phyloP scores from a whole-genome alignment of 2,113 vertebrate genomes.

The Rhipidura dahli region DNA sequence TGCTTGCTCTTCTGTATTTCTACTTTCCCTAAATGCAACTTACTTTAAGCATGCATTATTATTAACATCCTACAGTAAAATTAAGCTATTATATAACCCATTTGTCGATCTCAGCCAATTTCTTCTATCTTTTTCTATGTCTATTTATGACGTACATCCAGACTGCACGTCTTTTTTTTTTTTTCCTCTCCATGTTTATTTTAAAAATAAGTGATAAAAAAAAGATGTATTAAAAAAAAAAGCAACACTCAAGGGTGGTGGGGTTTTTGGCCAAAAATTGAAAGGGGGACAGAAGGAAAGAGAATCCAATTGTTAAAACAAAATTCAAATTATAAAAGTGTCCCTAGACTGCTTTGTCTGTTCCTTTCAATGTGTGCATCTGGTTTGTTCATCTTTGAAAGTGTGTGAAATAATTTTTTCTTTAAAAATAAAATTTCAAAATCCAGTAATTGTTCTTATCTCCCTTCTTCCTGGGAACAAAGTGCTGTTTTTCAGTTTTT shows the following conservation, averaged over 20 bases:
- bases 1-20: conserved; percentile 88
- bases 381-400: conserved; percentile 88
- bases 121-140: conserved; percentile 81
- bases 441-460: conserved; percentile 44
- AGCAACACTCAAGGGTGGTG: conserved; percentile 66
- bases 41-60: conserved; percentile 98
- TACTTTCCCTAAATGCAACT: conserved; percentile 99
- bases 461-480: conserved; percentile 74
- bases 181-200: conserved; percentile 64
- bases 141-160: conserved; percentile 88
- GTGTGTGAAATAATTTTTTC: conserved; percentile 81
- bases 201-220: conserved; percentile 71
- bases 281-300: not conserved
- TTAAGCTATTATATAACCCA: conserved; percentile 76
- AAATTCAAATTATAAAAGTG: conserved; percentile 45
- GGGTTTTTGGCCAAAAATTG: conserved; percentile 41
- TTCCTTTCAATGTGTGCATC: conserved; percentile 89
- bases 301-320: not conserved
- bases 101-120: conserved; percentile 82
- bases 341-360: conserved; percentile 79
- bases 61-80: conserved; percentile 82
- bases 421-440: conserved; percentile 47
- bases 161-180: conserved; percentile 88
- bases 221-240: conserved; percentile 79
- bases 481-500: conserved; percentile 78